Evolutionary conservation across 1,140 invertebrate genomes (phyloP).

Genomic region (Holotrichia oblita): DNA sequence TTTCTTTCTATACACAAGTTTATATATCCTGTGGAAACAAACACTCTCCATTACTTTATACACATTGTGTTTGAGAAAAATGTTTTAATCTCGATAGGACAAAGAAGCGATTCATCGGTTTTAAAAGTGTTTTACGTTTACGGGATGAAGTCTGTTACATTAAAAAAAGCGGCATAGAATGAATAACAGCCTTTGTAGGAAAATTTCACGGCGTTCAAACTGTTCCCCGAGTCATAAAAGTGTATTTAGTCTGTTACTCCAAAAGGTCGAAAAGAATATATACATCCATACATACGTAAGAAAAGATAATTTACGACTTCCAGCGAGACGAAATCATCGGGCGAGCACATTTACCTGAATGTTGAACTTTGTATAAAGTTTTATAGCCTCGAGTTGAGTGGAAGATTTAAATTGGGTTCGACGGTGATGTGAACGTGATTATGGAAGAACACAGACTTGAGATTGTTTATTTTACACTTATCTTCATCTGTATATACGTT

Average conservation of each 20-base stretch:
- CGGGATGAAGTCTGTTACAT: slow-evolving; percentile 4
- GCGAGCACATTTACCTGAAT: slow-evolving; percentile 10
- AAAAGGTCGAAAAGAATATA: slow-evolving; percentile 25
- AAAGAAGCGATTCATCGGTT: slow-evolving; percentile 26
- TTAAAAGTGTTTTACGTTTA: slow-evolving; percentile 33
- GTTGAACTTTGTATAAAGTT: slow-evolving; percentile 17
- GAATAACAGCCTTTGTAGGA: slow-evolving; percentile 25
- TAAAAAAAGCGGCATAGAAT: slow-evolving; percentile 13
- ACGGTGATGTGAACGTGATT: slow-evolving; percentile 1
- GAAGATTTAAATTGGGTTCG: slow-evolving; percentile 10
- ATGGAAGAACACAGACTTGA: background rate
- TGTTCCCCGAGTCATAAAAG: slow-evolving; percentile 22
- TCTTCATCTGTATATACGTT: slow-evolving; percentile 16
- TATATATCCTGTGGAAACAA: background rate
- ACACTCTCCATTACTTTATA: slow-evolving; percentile 5
- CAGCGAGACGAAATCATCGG: slow-evolving; percentile 26
- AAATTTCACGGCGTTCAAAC: slow-evolving; percentile 20
- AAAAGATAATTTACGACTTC: slow-evolving; percentile 37
- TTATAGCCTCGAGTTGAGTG: slow-evolving; percentile 1
- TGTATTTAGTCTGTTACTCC: slow-evolving; percentile 31
- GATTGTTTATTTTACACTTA: background rate
- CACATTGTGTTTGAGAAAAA: background rate
- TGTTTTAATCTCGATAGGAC: background rate
- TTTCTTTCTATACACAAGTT: background rate
- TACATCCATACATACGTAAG: slow-evolving; percentile 20